Evolutionary conservation across 1,140 invertebrate genomes (phyloP).

Genomic region (Drosophila subpulchrella): DNA sequence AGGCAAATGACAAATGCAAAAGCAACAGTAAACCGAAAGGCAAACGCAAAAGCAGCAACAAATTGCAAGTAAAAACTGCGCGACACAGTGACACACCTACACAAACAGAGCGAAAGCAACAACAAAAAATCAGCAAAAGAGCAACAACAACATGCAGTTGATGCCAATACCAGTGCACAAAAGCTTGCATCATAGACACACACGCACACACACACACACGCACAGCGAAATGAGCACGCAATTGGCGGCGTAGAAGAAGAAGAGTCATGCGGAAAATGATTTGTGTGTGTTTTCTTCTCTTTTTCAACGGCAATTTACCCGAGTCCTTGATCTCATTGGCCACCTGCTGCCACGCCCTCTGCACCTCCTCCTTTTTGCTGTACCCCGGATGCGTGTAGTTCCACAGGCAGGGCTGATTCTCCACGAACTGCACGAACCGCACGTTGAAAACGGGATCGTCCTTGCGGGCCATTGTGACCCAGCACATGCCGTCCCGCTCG

Average conservation of each 20-base stretch:
- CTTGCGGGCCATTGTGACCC: constrained; percentile 74
- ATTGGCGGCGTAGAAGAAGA: constrained; percentile 48
- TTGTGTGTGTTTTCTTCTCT: not conserved
- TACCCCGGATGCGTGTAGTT: constrained; percentile 79
- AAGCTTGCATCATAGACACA: constrained; percentile 62
- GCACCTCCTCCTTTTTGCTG: constrained; percentile 82
- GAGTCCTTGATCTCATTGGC: constrained; percentile 82
- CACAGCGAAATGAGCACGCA: constrained; percentile 67
- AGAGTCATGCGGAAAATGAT: constrained; percentile 17
- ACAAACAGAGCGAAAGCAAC: constrained; percentile 22
- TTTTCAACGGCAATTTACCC: constrained; percentile 41
- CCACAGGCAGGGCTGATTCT: constrained; percentile 73
- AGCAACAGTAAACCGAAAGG: constrained; percentile 20
- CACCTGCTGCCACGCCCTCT: constrained; percentile 79
- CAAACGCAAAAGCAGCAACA: constrained; percentile 30
- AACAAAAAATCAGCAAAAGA: constrained; percentile 4
- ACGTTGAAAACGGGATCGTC: constrained; percentile 84
- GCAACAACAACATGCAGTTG: constrained; percentile 24
- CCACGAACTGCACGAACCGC: constrained; percentile 79
- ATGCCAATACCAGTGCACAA: constrained; percentile 10
- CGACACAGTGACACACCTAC: constrained; percentile 74
- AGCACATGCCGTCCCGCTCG: constrained; percentile 48
- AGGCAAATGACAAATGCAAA: constrained; percentile 27
- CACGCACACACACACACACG: constrained; percentile 36
- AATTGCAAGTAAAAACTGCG: constrained; percentile 58